Evolutionary conservation across 1,140 invertebrate genomes (phyloP).

Genomic region (Drosophila nebulosa): DNA sequence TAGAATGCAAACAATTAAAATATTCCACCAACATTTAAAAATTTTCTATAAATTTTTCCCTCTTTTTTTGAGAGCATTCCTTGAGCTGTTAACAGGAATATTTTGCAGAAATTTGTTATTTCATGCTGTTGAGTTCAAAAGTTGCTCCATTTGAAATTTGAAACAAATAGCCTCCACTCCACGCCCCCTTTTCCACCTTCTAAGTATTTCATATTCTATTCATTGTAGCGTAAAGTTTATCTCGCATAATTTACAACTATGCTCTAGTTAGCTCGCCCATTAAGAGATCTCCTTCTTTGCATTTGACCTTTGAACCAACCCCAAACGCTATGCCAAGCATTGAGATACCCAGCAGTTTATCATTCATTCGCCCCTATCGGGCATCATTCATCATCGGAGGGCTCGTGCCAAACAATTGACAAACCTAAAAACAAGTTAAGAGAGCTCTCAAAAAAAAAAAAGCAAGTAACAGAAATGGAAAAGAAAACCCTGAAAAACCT

Average conservation of each 20-base stretch:
- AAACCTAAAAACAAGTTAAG: constrained; percentile 38
- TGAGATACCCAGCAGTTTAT: constrained; percentile 41
- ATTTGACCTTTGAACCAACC: constrained; percentile 21
- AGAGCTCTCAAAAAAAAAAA: constrained; percentile 3
- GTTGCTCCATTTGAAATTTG: not conserved
- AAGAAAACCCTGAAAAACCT: constrained; percentile 14
- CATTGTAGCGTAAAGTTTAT: constrained; percentile 32
- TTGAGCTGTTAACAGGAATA: not conserved
- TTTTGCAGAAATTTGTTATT: not conserved
- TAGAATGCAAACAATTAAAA: not conserved
- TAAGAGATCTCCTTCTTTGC: constrained; percentile 35
- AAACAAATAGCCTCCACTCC: not conserved
- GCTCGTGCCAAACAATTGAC: constrained; percentile 72
- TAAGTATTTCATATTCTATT: not conserved
- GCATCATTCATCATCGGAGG: constrained; percentile 65
- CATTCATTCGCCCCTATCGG: constrained; percentile 62
- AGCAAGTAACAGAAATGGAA: not conserved
- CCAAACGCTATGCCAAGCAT: not conserved
- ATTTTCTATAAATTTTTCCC: not conserved
- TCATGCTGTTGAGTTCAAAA: not conserved
- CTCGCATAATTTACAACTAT: constrained; percentile 61
- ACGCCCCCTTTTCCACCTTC: not conserved
- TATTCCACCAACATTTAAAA: not conserved
- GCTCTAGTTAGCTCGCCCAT: constrained; percentile 51
- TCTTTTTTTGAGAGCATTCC: not conserved